Evolutionary conservation across 2,797 vertebrate genomes (phyloP).

Genomic region (Anabacerthia variegaticeps): DNA sequence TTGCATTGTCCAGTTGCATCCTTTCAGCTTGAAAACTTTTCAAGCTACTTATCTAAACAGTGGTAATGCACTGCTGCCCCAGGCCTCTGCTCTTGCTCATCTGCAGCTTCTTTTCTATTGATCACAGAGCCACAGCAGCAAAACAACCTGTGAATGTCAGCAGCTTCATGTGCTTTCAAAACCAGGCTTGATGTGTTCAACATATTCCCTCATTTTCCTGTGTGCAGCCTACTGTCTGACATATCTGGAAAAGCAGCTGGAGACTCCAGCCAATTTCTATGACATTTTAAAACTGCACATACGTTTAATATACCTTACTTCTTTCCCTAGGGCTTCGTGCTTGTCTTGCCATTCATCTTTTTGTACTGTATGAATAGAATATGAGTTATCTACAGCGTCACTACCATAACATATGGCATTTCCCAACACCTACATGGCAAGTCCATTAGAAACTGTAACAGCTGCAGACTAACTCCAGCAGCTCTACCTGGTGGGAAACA

Average conservation of each 20-base stretch:
- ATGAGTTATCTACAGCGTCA: not conserved
- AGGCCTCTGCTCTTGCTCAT: not conserved
- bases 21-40: not conserved
- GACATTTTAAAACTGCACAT: constrained; percentile 47
- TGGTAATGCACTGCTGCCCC: not conserved
- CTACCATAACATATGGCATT: not conserved
- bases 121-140: not conserved
- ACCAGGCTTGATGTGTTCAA: constrained; percentile 40
- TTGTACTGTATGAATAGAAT: not conserved
- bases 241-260: constrained; percentile 36
- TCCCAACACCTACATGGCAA: constrained; percentile 42
- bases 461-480: constrained; percentile 9
- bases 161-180: constrained; percentile 3
- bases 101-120: not conserved
- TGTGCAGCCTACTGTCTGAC: constrained; percentile 20
- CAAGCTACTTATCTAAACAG: not conserved
- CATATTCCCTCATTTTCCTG: constrained; percentile 10
- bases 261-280: constrained; percentile 15
- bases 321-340: constrained; percentile 29
- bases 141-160: not conserved
- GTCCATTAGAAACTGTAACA: constrained; percentile 17
- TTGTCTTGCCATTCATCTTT: constrained; percentile 54
- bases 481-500: constrained; percentile 23
- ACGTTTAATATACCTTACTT: constrained; percentile 58
- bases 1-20: not conserved